These are phyloP conservation scores for Phrynocephalus guinanensis DNA, from an alignment of 2,797 vertebrate species.

Conservation along the genomic window DNA sequence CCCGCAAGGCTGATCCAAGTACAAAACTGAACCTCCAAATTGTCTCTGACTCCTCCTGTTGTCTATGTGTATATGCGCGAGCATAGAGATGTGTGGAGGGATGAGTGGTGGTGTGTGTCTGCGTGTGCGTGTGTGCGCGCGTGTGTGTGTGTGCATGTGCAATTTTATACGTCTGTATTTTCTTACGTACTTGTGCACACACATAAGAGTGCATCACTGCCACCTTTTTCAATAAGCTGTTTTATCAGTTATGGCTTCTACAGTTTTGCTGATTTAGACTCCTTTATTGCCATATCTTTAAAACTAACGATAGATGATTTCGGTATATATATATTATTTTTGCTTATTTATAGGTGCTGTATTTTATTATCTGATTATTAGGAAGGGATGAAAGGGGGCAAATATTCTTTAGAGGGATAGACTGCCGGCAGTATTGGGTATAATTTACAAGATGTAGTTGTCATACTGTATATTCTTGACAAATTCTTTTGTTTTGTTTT, in stretches of 20 bases:
- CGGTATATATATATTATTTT: constrained; percentile 92
- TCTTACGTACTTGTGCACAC: constrained; percentile 95
- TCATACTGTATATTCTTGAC: constrained; percentile 98
- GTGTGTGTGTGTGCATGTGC: constrained; percentile 72
- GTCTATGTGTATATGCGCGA: constrained; percentile 85
- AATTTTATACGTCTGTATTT: constrained; percentile 94
- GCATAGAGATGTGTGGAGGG: constrained; percentile 81
- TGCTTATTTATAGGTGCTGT: constrained; percentile 99
- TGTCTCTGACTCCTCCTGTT: constrained; percentile 95
- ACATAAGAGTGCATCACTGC: constrained; percentile 95
- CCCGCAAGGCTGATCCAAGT: constrained; percentile 79
- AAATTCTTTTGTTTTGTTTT: constrained; percentile 65
- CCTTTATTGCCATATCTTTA: constrained; percentile 96
- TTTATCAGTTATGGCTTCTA: constrained; percentile 96
- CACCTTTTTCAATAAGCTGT: constrained; percentile 97
- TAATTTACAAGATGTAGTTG: constrained; percentile 98
- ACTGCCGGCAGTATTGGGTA: constrained; percentile 99
- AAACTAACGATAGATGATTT: constrained; percentile 96
- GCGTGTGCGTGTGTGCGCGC: constrained; percentile 63
- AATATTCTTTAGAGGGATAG: constrained; percentile 98
- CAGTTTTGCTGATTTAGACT: constrained; percentile 96
- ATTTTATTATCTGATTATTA: constrained; percentile 97
- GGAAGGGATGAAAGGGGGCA: constrained; percentile 97
- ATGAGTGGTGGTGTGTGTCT: constrained; percentile 75
- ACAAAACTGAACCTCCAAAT: constrained; percentile 84